Evolutionary conservation across 1,140 invertebrate genomes (phyloP).

Genomic region (Gryllus bimaculatus): DNA sequence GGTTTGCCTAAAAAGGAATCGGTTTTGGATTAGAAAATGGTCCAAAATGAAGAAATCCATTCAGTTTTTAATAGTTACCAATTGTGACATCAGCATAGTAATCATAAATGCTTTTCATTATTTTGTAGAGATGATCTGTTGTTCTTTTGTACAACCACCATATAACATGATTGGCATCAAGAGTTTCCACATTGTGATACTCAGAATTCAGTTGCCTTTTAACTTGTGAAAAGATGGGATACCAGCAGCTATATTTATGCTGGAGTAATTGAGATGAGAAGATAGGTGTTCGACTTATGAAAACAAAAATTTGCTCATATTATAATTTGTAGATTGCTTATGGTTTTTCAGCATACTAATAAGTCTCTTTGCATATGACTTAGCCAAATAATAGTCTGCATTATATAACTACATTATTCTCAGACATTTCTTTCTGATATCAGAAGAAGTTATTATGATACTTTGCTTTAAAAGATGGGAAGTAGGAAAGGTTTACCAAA

Average conservation of each 20-base stretch:
- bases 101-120: conserved; percentile 30
- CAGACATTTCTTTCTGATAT: too few species aligned
- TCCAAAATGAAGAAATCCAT: not conserved
- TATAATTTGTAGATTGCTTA: too few species aligned
- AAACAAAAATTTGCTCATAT: conserved; percentile 23
- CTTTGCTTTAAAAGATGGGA: too few species aligned
- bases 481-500: too few species aligned
- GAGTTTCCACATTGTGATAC: conserved; percentile 38
- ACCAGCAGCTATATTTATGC: conserved; percentile 37
- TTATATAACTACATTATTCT: too few species aligned
- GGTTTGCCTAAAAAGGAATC: conserved; percentile 26
- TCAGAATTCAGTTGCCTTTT: conserved; percentile 40
- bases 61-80: not conserved
- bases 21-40: too few species aligned
- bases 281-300: conserved; percentile 27
- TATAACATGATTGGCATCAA: conserved; percentile 35
- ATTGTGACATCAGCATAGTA: conserved; percentile 23
- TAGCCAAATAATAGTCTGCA: too few species aligned
- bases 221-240: conserved; percentile 28
- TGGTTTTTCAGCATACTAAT: too few species aligned
- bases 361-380: too few species aligned
- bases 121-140: conserved; percentile 23
- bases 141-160: conserved; percentile 41
- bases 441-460: too few species aligned
- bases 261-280: conserved; percentile 36